Conservation (phyloP, 1,140 invertebrate species). For the Nymphalis io region DNA sequence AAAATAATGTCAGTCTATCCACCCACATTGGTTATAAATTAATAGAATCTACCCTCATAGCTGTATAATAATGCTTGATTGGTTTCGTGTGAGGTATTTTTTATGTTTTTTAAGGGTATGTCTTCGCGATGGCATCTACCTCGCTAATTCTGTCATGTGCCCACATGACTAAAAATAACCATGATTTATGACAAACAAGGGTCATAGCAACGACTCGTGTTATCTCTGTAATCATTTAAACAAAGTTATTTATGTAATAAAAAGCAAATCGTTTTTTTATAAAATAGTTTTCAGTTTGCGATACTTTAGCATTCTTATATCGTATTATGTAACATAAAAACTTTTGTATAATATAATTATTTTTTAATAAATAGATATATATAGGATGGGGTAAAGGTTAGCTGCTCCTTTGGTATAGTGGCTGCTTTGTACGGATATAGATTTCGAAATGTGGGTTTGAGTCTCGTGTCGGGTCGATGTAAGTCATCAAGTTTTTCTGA, state of each 20-base stretch:
- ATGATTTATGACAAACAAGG: constrained; percentile 63
- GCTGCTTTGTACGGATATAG: no score
- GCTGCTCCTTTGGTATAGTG: no score
- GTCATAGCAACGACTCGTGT: constrained; percentile 25
- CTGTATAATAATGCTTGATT: constrained; percentile 76
- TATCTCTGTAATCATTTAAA: not conserved
- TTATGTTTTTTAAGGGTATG: constrained; percentile 67
- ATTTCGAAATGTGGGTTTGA: no score
- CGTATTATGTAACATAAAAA: no score
- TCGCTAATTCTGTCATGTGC: constrained; percentile 68
- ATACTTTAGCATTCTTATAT: no score
- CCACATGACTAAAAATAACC: constrained; percentile 24
- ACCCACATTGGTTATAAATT: constrained; percentile 80
- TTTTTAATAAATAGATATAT: no score
- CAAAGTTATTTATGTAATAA: not conserved
- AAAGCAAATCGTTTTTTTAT: no score
- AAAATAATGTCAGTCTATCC: constrained; percentile 77
- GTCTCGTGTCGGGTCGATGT: no score
- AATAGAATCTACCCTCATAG: constrained; percentile 77
- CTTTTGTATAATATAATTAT: no score
- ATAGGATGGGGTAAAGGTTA: no score
- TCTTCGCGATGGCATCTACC: constrained; percentile 53
- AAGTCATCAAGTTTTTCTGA: no score
- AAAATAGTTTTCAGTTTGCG: no score
- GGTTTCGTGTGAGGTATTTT: constrained; percentile 78